phyloP scores from a whole-genome alignment of 1,140 invertebrate genomes.

The Leptinotarsa lineolata region DNA sequence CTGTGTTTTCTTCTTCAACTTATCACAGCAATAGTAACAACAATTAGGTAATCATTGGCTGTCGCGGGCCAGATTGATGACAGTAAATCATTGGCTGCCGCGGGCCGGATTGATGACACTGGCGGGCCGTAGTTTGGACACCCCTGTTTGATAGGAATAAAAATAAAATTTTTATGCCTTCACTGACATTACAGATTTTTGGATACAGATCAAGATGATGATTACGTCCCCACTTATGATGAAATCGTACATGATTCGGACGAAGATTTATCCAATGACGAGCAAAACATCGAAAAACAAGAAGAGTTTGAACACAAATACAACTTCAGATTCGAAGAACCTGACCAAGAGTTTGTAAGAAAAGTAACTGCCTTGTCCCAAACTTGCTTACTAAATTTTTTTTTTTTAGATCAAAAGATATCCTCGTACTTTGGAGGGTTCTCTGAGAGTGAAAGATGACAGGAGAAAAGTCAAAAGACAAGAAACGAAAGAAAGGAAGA shows the following conservation, averaged over 20 bases:
- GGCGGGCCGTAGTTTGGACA: no score
- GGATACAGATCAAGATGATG: conserved; percentile 64
- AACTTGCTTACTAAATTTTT: conserved; percentile 30
- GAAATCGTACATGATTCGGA: conserved; percentile 70
- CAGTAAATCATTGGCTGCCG: no score
- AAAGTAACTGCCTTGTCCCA: not conserved
- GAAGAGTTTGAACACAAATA: conserved; percentile 94
- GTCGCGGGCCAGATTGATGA: no score
- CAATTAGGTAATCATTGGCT: no score
- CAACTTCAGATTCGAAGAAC: conserved; percentile 96
- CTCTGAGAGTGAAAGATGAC: conserved; percentile 79
- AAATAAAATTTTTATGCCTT: not conserved
- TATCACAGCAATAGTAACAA: no score
- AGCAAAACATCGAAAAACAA: conserved; percentile 77
- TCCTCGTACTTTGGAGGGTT: conserved; percentile 85
- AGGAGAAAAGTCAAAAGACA: conserved; percentile 77
- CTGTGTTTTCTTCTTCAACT: no score
- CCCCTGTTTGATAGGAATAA: no score
- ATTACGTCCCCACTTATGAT: conserved; percentile 69
- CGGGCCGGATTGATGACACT: no score
- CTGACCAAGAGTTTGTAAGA: conserved; percentile 89
- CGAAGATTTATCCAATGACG: conserved; percentile 80
- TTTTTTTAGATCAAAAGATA: conserved; percentile 78
- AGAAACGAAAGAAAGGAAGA: conserved; percentile 77
- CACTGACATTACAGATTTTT: conserved; percentile 44